These are phyloP conservation scores for Dryomyza anilis DNA, from an alignment of 2,888 invertebrate genomes.

Conservation along the genomic window DNA sequence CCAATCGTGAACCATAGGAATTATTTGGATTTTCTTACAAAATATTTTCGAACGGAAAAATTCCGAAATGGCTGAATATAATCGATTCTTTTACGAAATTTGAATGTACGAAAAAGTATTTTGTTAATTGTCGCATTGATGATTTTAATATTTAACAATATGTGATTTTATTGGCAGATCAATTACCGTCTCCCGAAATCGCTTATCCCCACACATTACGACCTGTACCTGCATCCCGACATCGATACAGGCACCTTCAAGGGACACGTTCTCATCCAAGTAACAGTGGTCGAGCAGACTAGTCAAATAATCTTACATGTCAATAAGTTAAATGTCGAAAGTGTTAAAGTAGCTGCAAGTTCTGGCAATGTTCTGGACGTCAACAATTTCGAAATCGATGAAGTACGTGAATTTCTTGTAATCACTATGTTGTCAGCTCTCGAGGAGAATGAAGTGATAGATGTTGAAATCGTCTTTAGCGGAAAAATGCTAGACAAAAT, in stretches of 20 bases:
- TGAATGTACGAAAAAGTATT: too few relatives aligned
- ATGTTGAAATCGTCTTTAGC: slow-evolving; percentile 67
- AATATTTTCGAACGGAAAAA: too few relatives aligned
- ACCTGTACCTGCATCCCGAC: slow-evolving; percentile 70
- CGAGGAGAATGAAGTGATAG: slow-evolving; percentile 54
- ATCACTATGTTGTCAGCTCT: slow-evolving; percentile 47
- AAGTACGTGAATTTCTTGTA: slow-evolving; percentile 44
- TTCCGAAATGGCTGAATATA: too few relatives aligned
- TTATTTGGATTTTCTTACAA: too few relatives aligned
- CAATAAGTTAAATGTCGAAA: background rate
- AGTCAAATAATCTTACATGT: slow-evolving; percentile 64
- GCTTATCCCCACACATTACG: slow-evolving; percentile 69
- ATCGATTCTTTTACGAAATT: background rate
- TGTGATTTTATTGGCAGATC: slow-evolving; percentile 32
- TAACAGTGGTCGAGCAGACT: slow-evolving; percentile 61
- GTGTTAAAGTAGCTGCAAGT: slow-evolving; percentile 20
- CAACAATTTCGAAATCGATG: slow-evolving; percentile 35
- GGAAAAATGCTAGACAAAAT: slow-evolving; percentile 72
- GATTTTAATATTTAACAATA: too few relatives aligned
- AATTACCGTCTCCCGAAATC: slow-evolving; percentile 65
- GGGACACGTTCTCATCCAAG: slow-evolving; percentile 65
- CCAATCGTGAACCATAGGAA: too few relatives aligned
- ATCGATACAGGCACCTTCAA: slow-evolving; percentile 64
- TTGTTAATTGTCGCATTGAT: too few relatives aligned
- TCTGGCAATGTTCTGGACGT: background rate